Base-by-base conservation (phyloP, 2,113 vertebrate species). In the Thermophis baileyi region DNA sequence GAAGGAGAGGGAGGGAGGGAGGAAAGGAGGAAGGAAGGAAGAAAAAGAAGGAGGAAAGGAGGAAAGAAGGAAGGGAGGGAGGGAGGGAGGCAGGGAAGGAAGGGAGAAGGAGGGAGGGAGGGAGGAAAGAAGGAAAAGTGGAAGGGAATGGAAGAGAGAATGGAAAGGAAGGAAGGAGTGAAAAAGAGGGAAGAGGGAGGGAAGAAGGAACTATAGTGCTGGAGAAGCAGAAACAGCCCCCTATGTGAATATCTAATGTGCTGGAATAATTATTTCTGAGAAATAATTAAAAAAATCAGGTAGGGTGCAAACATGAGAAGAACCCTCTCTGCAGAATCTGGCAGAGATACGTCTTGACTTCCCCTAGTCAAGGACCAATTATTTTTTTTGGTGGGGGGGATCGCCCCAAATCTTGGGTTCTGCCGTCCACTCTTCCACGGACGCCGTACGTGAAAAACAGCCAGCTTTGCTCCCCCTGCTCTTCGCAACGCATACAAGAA, bases 31-130 rank as follows among this genome's bases (percentile, higher is more conserved):
- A 24, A 6, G 54, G 22, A 24, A 6, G 20, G 22, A 9, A 6
- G 20, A 47, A 6, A 47, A 47, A 1, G 5, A 6, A 24, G 1
- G 5, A 6, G 1, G 5, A 6, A 6, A 6, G 20, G 54, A 20
- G 16, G 20, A 5, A 22, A 1, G 4, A 9, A 0, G 1, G 7
- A 50, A 50, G 7, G 8, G 7, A 9, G 49, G 1, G 1, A 9
- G 8, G 6, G 6, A 50, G 7, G 8, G 7, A 9, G 49, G 1
- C 1, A 9, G 8, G 6, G 6, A 12, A 3, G 11, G 50, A 24
- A 55, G 4, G 3, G 20, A 54, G 20, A 20, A 1, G 20, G 5
- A 7, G 1, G 6, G 10, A 60, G 8, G 24, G 0, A 30, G 57
- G 25, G 3, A 11, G 51, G 16, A 4, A 53, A 18, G 16, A 53